phyloP scores from a whole-genome alignment of 2,888 invertebrate genomes.

The Trissonchulus latispiculum region DNA sequence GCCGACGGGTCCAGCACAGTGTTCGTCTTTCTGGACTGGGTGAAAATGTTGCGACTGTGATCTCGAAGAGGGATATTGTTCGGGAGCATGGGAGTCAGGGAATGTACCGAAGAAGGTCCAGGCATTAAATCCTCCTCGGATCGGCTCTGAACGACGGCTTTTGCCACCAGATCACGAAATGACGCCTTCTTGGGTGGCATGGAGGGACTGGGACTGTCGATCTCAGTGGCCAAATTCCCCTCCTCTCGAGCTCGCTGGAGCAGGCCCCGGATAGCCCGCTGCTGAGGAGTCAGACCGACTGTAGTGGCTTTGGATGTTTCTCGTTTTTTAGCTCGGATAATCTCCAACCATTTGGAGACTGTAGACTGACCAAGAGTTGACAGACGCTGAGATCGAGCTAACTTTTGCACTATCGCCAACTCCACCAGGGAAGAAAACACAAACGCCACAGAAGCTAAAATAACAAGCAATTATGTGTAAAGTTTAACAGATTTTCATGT shows the following conservation, averaged over 20 bases:
- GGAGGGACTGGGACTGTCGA: background rate
- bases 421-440: constrained; percentile 15
- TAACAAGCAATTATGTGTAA: background rate
- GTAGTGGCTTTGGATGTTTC: background rate
- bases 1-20: background rate
- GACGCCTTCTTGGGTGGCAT: background rate
- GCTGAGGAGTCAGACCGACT: background rate
- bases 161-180: background rate
- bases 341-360: constrained; percentile 6
- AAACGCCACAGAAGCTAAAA: constrained; percentile 15
- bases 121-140: background rate
- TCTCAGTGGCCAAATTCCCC: background rate
- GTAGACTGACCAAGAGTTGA: background rate
- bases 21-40: background rate
- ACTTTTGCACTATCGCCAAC: constrained; percentile 2
- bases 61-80: background rate
- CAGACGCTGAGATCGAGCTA: constrained; percentile 6
- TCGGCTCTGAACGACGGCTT: background rate
- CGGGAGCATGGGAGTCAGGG: background rate
- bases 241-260: background rate
- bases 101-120: background rate
- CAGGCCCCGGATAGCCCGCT: background rate
- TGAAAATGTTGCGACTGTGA: background rate
- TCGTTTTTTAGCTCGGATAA: background rate
- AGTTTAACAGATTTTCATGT: too few species aligned